Evolutionary conservation across 2,888 invertebrate species (phyloP).

Genomic region (Euclidia mi): DNA sequence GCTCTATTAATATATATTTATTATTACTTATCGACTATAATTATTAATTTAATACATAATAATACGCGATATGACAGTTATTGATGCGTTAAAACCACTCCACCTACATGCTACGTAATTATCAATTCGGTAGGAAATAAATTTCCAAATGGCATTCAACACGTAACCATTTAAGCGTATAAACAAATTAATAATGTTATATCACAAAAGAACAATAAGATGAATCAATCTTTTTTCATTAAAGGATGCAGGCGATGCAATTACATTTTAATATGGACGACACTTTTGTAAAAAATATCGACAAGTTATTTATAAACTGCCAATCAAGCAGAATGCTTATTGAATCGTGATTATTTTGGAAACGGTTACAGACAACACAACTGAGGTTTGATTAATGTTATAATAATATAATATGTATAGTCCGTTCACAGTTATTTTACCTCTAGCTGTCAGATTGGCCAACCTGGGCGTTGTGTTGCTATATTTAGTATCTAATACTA

Average conservation of each 20-base stretch:
- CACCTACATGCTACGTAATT: conserved; percentile 22
- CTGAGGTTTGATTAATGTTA: background rate
- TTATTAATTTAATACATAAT: background rate
- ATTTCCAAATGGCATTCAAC: conserved; percentile 29
- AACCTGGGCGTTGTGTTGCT: no score
- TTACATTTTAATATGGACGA: no score
- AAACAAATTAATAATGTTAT: conserved; percentile 21
- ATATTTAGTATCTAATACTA: no score
- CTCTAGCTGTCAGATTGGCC: no score
- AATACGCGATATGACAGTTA: conserved; percentile 7
- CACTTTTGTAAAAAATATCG: conserved; percentile 2
- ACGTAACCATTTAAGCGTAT: conserved; percentile 18
- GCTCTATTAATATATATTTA: background rate
- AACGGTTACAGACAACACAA: conserved; percentile 2
- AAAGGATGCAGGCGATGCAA: conserved; percentile 1
- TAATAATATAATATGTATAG: no score
- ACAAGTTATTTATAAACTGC: conserved; percentile 1
- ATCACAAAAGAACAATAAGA: background rate
- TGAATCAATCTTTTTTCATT: background rate
- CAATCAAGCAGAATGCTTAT: conserved; percentile 1
- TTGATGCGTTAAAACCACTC: conserved; percentile 8
- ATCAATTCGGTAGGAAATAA: conserved; percentile 25
- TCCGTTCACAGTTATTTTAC: no score
- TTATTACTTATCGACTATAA: background rate
- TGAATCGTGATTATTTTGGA: conserved; percentile 1